Percentiles rank a stretch among this genome's conserved stretches.
Conservation (phyloP, 2,113 vertebrate species). For the Mesembrinibis cayennensis region DNA sequence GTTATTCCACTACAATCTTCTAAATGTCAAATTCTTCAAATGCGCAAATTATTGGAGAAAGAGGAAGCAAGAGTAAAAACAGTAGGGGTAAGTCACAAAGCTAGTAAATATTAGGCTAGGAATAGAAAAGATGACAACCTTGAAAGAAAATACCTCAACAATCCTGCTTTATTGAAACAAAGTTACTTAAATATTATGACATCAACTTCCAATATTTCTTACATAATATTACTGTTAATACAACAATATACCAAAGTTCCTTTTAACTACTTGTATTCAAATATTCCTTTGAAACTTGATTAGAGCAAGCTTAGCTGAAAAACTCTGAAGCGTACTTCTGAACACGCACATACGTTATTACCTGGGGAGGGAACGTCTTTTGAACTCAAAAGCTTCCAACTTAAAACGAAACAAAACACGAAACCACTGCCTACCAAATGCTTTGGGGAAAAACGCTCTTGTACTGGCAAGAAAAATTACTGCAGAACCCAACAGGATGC, state of each 20-base stretch:
- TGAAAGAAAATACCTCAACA: not conserved
- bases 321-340: not conserved
- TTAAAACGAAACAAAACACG: not conserved
- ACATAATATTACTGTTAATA: not conserved
- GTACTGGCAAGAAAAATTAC: not conserved
- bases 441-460: not conserved
- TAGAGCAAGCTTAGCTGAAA: not conserved
- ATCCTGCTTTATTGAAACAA: not conserved
- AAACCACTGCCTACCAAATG: not conserved
- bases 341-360: not conserved
- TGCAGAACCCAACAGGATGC: not conserved
- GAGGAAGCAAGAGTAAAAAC: not conserved
- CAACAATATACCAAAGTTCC: not conserved
- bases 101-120: not conserved
- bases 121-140: not conserved
- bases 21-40: not conserved
- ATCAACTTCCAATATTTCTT: not conserved
- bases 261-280: not conserved
- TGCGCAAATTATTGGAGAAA: not conserved
- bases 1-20: not conserved
- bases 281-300: not conserved
- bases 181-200: not conserved
- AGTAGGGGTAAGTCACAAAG: not conserved
- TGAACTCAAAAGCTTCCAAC: not conserved
- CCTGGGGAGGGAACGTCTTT: not conserved